phyloP scores from a whole-genome alignment of 2,113 vertebrate genomes.

The Podocnemis expansa region DNA sequence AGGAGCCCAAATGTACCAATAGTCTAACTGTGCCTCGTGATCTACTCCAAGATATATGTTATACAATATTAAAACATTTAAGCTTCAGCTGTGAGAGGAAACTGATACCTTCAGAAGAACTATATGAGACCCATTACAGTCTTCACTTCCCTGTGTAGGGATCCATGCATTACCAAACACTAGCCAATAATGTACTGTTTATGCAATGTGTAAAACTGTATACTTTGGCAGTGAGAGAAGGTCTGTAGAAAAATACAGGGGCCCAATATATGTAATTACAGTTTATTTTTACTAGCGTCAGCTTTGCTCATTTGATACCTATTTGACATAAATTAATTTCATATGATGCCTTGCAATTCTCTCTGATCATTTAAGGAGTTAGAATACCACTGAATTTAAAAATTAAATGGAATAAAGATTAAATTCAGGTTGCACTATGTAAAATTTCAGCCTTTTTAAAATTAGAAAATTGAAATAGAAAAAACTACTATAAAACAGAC shows the following conservation, averaged over 20 bases:
- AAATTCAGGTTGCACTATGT: slow-evolving; percentile 42
- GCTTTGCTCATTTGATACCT: slow-evolving; percentile 74
- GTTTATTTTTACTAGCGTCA: slow-evolving; percentile 71
- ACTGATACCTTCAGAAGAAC: not conserved
- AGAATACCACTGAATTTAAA: slow-evolving; percentile 60
- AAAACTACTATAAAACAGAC: not conserved
- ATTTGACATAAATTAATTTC: slow-evolving; percentile 73
- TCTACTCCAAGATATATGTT: not conserved
- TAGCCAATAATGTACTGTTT: slow-evolving; percentile 47
- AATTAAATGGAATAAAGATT: slow-evolving; percentile 68
- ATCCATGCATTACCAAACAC: slow-evolving; percentile 27
- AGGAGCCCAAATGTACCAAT: not conserved
- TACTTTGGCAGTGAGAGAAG: slow-evolving; percentile 61
- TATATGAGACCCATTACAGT: slow-evolving; percentile 25
- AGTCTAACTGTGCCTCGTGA: not conserved
- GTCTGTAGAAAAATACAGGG: slow-evolving; percentile 71
- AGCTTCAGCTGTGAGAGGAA: not conserved
- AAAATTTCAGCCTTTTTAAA: slow-evolving; percentile 15
- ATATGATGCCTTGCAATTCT: slow-evolving; percentile 64
- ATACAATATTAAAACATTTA: not conserved
- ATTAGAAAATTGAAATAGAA: not conserved
- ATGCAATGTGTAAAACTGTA: slow-evolving; percentile 18
- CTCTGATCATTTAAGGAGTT: slow-evolving; percentile 59
- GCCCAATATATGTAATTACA: slow-evolving; percentile 74
- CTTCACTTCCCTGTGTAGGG: not conserved